A percentile compares a stretch with the other conserved stretches of the same genome.
Conservation (phyloP, 1,140 invertebrate species). For the Tyrophagus putrescentiae region DNA sequence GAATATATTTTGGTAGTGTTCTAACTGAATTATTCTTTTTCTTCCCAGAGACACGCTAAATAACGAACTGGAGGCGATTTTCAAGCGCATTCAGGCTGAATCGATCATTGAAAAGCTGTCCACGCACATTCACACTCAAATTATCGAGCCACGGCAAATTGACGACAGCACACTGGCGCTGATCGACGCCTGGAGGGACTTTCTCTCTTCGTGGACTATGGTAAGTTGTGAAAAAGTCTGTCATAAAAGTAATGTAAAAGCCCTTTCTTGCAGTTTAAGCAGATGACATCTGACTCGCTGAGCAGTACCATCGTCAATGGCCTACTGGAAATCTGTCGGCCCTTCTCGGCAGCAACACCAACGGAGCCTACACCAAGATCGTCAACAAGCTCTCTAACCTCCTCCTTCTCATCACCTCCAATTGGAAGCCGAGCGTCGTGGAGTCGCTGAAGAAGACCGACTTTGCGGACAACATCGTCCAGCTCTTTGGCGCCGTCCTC, state of each 20-base stretch:
- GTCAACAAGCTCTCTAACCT: constrained; percentile 12
- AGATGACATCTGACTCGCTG: neutral
- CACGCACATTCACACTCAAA: constrained; percentile 1
- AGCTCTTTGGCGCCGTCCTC: neutral
- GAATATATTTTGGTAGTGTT: constrained; percentile 20
- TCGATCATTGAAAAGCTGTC: neutral
- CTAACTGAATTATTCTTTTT: constrained; percentile 9
- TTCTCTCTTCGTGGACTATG: constrained; percentile 25
- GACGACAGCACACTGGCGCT: constrained; percentile 19
- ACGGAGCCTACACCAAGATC: neutral
- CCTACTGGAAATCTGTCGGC: neutral
- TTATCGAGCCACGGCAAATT: neutral
- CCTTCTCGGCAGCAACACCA: neutral
- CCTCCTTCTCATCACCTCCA: neutral
- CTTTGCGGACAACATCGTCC: neutral
- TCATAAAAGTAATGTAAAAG: neutral
- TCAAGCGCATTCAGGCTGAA: neutral
- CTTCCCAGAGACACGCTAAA: neutral
- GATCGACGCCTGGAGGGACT: constrained; percentile 27
- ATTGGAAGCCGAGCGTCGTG: neutral
- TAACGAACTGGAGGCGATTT: neutral
- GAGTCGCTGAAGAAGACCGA: neutral
- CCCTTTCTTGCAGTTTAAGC: constrained; percentile 14
- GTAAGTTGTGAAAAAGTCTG: constrained; percentile 12
- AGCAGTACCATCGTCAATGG: neutral